Base-by-base conservation (phyloP, 2,113 vertebrate species). In the Pollachius pollachius region DNA sequence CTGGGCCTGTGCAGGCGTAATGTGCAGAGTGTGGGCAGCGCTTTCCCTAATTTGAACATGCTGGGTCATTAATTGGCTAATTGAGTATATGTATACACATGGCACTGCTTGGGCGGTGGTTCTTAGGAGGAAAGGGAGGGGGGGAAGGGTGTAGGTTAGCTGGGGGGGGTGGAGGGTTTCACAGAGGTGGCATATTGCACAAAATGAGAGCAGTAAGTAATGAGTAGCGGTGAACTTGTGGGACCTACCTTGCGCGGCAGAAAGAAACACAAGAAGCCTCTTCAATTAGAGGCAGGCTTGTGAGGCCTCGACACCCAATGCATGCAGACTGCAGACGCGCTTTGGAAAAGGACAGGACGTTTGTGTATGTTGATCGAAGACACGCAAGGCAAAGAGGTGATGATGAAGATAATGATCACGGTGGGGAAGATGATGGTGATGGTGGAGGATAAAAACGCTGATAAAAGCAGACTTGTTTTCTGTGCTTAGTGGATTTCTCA, bases 41-140 rank as follows among this genome's bases (percentile, higher is more conserved):
- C 81, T 83, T 78, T 84, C 78, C 60, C 83, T 66, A 69, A 54
- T 84, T 81, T 88, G 84, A 85, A 89, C 85, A 89, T 77, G 81
- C 82, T 68, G 75, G 83, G 59, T 84, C 90, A 90, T 90, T 89
- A 88, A 90, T 85, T 87, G 81, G 81, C 84, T 90, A 91, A 92
- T 92, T 86, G 85, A 82, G 84, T 86, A 80, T 82, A 66, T 84
- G 77, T 70, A 27, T 27, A 27, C 27, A 27, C 27, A 71, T 15
- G 12, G 82, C 58, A 66, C 25, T 48, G 66, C 8, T 54, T 5
- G 54, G 70, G 73, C 76, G 78, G 59, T 69, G 78, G 78, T 73
- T 69, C 74, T 76, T 59, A 73, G 70, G 73, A 67, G 67, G 37
- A 59, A 52, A 17, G 1, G 37, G 68, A 70, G 37, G 9, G 52